Evolutionary conservation across 2,888 invertebrate genomes (phyloP).

Genomic region (Oscheius sp.): DNA sequence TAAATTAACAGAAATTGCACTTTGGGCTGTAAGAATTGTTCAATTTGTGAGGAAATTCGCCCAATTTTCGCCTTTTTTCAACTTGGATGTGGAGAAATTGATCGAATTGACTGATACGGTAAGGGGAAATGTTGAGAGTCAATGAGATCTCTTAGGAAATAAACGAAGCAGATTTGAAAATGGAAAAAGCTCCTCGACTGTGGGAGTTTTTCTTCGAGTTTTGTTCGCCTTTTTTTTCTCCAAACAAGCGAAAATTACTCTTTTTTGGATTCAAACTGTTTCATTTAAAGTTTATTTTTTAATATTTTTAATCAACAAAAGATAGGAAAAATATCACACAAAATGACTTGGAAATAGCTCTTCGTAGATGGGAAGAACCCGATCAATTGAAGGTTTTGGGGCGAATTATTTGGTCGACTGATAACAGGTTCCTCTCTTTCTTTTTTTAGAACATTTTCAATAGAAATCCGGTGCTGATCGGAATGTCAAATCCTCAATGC

Average conservation of each 20-base stretch:
- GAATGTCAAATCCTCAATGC: neutral
- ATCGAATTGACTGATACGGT: constrained; percentile 6
- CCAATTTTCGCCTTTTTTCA: neutral
- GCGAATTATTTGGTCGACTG: neutral
- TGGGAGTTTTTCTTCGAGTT: constrained; percentile 5
- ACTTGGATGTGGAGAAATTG: constrained; percentile 1
- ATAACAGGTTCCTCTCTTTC: neutral
- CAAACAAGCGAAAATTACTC: constrained; percentile 1
- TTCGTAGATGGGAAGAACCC: neutral
- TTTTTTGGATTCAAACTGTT: neutral
- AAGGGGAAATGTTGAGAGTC: neutral
- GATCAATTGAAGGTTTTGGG: neutral
- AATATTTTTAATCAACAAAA: too few relatives aligned
- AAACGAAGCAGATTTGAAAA: neutral
- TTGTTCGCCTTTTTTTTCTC: neutral
- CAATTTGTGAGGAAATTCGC: neutral
- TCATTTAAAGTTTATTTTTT: neutral
- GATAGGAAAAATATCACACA: neutral
- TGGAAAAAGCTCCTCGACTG: neutral
- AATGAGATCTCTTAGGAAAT: neutral
- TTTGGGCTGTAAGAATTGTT: neutral
- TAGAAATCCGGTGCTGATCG: neutral
- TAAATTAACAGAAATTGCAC: neutral
- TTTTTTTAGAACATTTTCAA: neutral
- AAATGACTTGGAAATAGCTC: neutral